Evolutionary conservation across 1,140 invertebrate species (phyloP), one percentile per base, ranked within the genome.

Genomic region (Drosophila tristis): DNA sequence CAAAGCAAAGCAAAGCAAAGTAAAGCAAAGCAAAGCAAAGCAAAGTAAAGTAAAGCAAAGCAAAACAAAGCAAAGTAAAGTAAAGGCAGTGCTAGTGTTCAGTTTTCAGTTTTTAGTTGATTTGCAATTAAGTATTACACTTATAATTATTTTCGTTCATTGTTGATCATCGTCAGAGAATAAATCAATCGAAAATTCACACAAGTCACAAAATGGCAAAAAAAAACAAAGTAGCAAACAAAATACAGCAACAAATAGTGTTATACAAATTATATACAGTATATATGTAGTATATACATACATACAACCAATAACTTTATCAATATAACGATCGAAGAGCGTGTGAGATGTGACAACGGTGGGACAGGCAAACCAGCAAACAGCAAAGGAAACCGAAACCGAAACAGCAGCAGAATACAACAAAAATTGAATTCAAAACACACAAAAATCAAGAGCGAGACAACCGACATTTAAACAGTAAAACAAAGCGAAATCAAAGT

Each of bases 401-500:
- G 11, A 25, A 47, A 47, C 25, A 43, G 16, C 48, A 20, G 9
- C 31, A 31, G 31, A 31, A 23, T 2, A 23, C 23, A 23, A 23
- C 23, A 20, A 56, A 56, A 25, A 49, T 68, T 49, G 63, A 49
- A 49, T 16, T 48, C 31, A 48, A 67, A 29, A 39, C 55, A 53
- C 61, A 55, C 35, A n/a, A n/a, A 56, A 56, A 42, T 48, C 44
- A 56, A 68, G 26, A 47, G 23, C 31, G 8, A 31, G 29, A 8
- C 20, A 20, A 20, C 0, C 20, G 26, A 29, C 39, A 42, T 48
- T 68, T 48, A 55, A 70, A 70, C 45, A 15, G 66, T 70, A 47
- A 68, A 56, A 57, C 64, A 68, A 70, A 70, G 42, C 53, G 64
- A 70, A 70, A 70, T 70, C 66, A 70, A 70, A 70, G 64, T 70